These are phyloP conservation scores for Hystrix brachyura DNA, from an alignment of 2,113 vertebrate species.

Conservation along the genomic window DNA sequence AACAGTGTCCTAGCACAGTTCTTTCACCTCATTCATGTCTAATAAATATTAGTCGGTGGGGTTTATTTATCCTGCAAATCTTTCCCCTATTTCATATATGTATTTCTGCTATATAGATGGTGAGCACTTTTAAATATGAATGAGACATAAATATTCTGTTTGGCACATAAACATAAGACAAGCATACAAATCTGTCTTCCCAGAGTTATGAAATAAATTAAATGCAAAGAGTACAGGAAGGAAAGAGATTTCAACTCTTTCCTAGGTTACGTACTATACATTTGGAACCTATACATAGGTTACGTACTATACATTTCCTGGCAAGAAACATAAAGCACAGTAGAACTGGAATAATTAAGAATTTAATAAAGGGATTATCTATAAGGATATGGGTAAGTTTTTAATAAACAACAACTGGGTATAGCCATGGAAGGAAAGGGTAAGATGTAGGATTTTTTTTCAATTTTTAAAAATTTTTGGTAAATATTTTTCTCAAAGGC, in stretches of 20 bases:
- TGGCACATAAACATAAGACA: conserved; percentile 16
- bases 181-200: not conserved
- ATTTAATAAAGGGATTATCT: not conserved
- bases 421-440: not conserved
- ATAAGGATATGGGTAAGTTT: not conserved
- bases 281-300: not conserved
- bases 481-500: not conserved
- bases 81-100: not conserved
- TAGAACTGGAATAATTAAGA: not conserved
- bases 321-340: not conserved
- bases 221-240: not conserved
- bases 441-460: not conserved
- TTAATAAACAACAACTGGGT: not conserved
- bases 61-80: conserved; percentile 54
- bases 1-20: not conserved
- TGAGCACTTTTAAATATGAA: conserved; percentile 18
- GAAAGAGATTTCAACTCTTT: not conserved
- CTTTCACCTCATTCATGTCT: not conserved
- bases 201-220: conserved; percentile 3
- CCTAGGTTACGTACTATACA: not conserved
- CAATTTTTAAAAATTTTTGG: not conserved
- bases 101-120: not conserved
- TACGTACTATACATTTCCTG: not conserved
- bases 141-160: conserved; percentile 1
- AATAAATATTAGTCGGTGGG: not conserved